Evolutionary conservation across 2,888 invertebrate genomes (phyloP).

Genomic region (Drosophila yooni): DNA sequence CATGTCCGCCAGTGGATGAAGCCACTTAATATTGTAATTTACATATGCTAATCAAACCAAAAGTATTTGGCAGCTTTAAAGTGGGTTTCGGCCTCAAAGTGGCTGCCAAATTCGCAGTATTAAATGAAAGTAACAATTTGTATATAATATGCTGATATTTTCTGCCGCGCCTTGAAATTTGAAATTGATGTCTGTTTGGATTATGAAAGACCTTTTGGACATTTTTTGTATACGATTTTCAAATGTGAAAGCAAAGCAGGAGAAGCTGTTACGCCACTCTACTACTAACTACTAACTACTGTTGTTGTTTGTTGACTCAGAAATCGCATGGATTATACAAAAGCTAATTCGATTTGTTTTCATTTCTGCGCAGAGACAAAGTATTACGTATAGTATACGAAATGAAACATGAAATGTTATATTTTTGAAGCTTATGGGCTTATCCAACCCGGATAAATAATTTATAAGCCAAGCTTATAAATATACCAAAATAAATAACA

Average conservation of each 20-base stretch:
- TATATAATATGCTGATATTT: not conserved
- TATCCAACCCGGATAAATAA: not conserved
- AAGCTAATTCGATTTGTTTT: slow-evolving; percentile 2
- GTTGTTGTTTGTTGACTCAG: not conserved
- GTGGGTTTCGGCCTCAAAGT: not conserved
- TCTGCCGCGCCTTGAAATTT: slow-evolving; percentile 5
- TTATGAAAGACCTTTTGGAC: slow-evolving; percentile 12
- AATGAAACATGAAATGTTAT: not conserved
- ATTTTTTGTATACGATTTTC: not conserved
- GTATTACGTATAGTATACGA: not conserved
- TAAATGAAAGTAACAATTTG: slow-evolving; percentile 8
- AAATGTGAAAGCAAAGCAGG: slow-evolving; percentile 7
- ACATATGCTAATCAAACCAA: slow-evolving; percentile 10
- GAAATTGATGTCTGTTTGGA: not conserved
- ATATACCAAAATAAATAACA: not conserved
- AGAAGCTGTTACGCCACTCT: not conserved
- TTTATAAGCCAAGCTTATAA: not conserved
- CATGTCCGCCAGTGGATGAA: slow-evolving; percentile 6
- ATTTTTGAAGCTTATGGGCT: not conserved
- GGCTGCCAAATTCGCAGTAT: slow-evolving; percentile 5
- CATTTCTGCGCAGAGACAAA: not conserved
- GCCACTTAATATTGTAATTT: slow-evolving; percentile 1
- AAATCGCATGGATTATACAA: slow-evolving; percentile 3
- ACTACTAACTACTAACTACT: not conserved
- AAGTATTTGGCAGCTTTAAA: slow-evolving; percentile 2